phyloP scores from a whole-genome alignment of 2,113 vertebrate species.

The Alethe castanea region DNA sequence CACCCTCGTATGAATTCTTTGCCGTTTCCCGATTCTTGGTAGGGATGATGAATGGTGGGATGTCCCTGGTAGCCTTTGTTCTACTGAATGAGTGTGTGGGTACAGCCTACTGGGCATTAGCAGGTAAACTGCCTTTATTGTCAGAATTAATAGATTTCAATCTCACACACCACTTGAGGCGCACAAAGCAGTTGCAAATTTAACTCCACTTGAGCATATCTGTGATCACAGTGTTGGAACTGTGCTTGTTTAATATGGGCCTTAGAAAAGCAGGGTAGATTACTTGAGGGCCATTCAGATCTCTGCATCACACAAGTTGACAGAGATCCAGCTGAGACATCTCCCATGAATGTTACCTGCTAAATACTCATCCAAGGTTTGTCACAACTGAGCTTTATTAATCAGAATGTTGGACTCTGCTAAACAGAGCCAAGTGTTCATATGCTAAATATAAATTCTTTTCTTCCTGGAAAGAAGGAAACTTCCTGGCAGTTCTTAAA shows the following conservation, averaged over 20 bases:
- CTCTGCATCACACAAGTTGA: not conserved
- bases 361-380: not conserved
- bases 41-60: conserved; percentile 82
- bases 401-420: not conserved
- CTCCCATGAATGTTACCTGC: not conserved
- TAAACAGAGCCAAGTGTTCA: not conserved
- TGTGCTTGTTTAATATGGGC: not conserved
- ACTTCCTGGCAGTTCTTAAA: not conserved
- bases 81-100: conserved; percentile 82
- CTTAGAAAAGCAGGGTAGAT: not conserved
- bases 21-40: conserved; percentile 77
- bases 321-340: not conserved
- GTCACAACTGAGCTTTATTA: not conserved
- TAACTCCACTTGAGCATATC: not conserved
- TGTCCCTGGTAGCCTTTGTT: conserved; percentile 83
- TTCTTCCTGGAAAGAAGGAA: not conserved
- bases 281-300: not conserved
- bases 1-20: conserved; percentile 78
- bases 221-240: not conserved
- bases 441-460: not conserved
- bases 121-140: conserved; percentile 68
- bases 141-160: not conserved
- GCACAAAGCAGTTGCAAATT: not conserved
- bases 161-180: not conserved
- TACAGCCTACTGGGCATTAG: conserved; percentile 80